Percentiles rank a stretch among this genome's conserved stretches.
These are phyloP conservation scores for Astropecten irregularis DNA, from an alignment of 53 echinoderm and acorn worm genomes.

Conservation along the genomic window DNA sequence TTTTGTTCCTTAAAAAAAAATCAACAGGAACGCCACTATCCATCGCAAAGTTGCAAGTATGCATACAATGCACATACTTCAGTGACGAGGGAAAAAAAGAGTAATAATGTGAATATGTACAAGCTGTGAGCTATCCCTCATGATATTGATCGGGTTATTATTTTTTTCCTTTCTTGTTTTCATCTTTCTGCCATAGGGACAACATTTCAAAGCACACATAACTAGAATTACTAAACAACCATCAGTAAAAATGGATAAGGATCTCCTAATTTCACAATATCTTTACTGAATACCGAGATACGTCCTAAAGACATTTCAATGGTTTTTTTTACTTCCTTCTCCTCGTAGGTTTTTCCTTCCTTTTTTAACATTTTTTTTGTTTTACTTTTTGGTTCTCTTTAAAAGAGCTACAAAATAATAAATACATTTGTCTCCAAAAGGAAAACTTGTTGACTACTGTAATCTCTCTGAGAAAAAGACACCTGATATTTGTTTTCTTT, in stretches of 20 bases:
- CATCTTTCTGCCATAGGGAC: neutral
- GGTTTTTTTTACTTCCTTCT: too few species aligned
- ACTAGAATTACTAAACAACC: neutral
- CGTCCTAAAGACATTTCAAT: too few species aligned
- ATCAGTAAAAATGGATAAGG: neutral
- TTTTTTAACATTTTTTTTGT: too few species aligned
- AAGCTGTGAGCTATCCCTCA: neutral
- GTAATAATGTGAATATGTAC: slow-evolving; percentile 38
- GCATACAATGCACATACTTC: neutral
- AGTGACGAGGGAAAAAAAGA: too few species aligned
- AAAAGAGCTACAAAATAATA: slow-evolving; percentile 46
- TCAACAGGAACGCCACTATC: neutral
- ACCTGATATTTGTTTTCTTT: slow-evolving; percentile 49
- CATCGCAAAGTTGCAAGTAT: slow-evolving; percentile 1
- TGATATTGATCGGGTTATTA: too few species aligned
- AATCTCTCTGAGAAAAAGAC: slow-evolving; percentile 60
- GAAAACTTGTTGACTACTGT: slow-evolving; percentile 26
- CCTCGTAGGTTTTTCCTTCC: too few species aligned
- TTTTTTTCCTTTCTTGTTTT: too few species aligned
- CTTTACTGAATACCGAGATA: slow-evolving; percentile 44
- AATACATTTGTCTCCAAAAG: slow-evolving; percentile 45
- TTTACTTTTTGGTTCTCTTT: slow-evolving; percentile 27
- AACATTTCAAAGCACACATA: slow-evolving; percentile 13
- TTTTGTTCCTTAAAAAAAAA: slow-evolving; percentile 4
- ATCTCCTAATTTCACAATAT: neutral